These are phyloP conservation scores for Drosophila sp. DNA, from an alignment of 1,140 invertebrate genomes.

Conservation along the genomic window DNA sequence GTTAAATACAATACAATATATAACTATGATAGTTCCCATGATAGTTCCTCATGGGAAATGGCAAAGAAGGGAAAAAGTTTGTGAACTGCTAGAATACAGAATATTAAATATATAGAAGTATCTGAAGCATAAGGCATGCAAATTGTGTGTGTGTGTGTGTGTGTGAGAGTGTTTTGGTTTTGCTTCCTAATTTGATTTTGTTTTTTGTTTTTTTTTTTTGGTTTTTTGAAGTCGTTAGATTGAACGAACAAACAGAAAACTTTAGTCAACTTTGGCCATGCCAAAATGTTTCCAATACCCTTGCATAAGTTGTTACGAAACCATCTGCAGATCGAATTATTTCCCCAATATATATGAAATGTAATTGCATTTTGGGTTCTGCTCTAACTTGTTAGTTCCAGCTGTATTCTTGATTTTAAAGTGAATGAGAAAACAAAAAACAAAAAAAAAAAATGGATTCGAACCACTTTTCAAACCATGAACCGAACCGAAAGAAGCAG, in stretches of 20 bases:
- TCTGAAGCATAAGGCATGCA: conserved; percentile 1
- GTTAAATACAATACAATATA: conserved; percentile 4
- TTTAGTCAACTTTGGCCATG: neutral
- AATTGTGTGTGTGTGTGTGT: neutral
- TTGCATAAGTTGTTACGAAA: neutral
- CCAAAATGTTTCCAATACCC: neutral
- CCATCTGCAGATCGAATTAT: neutral
- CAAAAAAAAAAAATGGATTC: neutral
- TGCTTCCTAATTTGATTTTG: neutral
- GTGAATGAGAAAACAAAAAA: neutral
- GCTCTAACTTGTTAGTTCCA: no score
- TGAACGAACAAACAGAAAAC: neutral
- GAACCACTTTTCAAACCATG: neutral
- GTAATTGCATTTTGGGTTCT: neutral
- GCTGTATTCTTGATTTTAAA: neutral
- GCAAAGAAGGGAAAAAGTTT: conserved; percentile 5
- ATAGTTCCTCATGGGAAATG: conserved; percentile 7
- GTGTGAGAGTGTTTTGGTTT: neutral
- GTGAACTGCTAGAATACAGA: conserved; percentile 1
- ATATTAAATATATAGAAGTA: conserved; percentile 3
- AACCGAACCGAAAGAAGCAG: no score
- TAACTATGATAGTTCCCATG: neutral
- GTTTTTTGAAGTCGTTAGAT: neutral
- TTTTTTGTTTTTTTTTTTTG: neutral
- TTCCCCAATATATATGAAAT: no score